These are phyloP conservation scores for Dendrocincla tyrannina DNA, from an alignment of 2,797 vertebrate genomes.

Conservation along the genomic window DNA sequence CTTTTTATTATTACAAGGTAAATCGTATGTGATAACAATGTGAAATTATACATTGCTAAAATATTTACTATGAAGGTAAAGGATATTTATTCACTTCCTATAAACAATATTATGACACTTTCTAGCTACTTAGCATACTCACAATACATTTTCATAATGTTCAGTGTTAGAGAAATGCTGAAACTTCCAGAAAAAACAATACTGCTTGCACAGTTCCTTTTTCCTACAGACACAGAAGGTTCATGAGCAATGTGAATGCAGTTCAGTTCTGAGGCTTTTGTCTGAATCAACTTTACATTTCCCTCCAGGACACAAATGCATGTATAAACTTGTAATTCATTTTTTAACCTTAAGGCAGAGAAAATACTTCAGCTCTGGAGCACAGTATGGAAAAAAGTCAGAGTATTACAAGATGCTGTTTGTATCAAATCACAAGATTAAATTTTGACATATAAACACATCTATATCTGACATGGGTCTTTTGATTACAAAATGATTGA, in stretches of 20 bases:
- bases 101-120: background rate
- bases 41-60: background rate
- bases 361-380: background rate
- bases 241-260: background rate
- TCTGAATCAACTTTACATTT: background rate
- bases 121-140: background rate
- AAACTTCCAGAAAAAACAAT: background rate
- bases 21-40: background rate
- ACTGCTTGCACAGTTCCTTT: background rate
- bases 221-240: background rate
- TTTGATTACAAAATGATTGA: background rate
- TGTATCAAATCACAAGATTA: background rate
- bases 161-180: background rate
- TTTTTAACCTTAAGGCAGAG: background rate
- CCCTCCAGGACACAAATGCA: background rate
- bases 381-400: background rate
- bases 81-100: background rate
- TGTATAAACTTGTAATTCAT: background rate
- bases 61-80: background rate
- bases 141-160: background rate
- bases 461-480: background rate
- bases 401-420: background rate
- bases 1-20: background rate
- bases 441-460: background rate
- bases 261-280: background rate